A percentile compares a stretch with the other conserved stretches of the same genome.
Evolutionary conservation across 2,797 vertebrate genomes (phyloP).

Genomic region (Tympanoctomys barrerae): DNA sequence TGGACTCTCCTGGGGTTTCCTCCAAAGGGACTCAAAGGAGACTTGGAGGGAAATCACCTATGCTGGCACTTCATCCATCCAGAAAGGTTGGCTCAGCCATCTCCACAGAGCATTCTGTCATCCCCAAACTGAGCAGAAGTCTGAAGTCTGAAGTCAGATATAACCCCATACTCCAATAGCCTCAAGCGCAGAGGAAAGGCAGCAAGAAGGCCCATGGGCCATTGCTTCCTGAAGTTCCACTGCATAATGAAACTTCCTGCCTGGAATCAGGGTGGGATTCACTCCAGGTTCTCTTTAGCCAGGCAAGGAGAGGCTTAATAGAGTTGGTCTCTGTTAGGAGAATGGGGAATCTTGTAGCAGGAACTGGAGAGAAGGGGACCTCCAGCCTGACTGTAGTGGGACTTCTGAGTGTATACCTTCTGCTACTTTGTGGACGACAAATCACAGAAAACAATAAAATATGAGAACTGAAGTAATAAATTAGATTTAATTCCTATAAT

Average conservation of each 20-base stretch:
- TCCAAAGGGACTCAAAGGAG: background rate
- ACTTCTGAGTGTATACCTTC: background rate
- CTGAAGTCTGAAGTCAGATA: background rate
- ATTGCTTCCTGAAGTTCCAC: background rate
- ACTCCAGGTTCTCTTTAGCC: background rate
- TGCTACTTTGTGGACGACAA: background rate
- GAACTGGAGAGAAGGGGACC: background rate
- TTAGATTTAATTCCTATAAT: constrained; percentile 20
- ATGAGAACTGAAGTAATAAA: background rate
- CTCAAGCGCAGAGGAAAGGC: background rate
- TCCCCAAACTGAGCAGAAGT: background rate
- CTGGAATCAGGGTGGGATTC: background rate
- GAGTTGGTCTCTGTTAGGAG: background rate
- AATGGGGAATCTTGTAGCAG: background rate
- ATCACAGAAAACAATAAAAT: background rate
- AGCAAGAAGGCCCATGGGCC: background rate
- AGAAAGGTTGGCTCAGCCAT: background rate
- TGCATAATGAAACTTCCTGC: background rate
- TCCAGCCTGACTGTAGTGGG: background rate
- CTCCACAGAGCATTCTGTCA: background rate
- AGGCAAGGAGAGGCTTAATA: background rate
- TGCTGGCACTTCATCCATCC: background rate
- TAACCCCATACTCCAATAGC: background rate
- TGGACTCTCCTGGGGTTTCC: background rate
- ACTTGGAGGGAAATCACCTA: background rate